phyloP scores from a whole-genome alignment of 2,113 vertebrate genomes.

The Xenopus laevis region DNA sequence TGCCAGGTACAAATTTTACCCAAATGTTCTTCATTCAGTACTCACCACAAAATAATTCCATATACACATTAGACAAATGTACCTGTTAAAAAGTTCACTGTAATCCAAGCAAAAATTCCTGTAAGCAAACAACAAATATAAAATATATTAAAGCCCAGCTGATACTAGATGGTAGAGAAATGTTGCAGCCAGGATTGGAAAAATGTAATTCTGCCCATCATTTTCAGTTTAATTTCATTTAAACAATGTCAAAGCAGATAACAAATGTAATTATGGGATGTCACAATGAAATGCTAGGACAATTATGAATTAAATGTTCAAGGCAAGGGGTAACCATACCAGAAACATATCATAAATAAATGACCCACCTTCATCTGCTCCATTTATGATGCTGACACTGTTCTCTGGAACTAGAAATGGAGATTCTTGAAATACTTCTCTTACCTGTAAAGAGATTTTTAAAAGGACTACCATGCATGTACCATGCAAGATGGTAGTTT shows the following conservation, averaged over 20 bases:
- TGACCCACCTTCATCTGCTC: conserved; percentile 84
- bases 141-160: conserved; percentile 29
- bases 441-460: conserved; percentile 66
- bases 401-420: conserved; percentile 88
- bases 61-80: conserved; percentile 44
- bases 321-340: no score
- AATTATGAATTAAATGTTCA: no score
- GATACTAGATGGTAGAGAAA: background rate
- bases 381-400: conserved; percentile 90
- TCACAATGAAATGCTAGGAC: no score
- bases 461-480: no score
- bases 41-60: no score
- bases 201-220: background rate
- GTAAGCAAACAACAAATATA: conserved; percentile 51
- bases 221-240: background rate
- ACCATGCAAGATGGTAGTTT: no score
- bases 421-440: conserved; percentile 81
- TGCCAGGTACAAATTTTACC: no score
- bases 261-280: no score
- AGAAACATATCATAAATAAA: background rate
- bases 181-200: no score
- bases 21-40: no score
- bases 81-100: conserved; percentile 98
- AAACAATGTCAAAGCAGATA: background rate
- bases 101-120: conserved; percentile 97